Evolutionary conservation across 2,888 invertebrate species (phyloP).

Genomic region (Dendrolimus pini): DNA sequence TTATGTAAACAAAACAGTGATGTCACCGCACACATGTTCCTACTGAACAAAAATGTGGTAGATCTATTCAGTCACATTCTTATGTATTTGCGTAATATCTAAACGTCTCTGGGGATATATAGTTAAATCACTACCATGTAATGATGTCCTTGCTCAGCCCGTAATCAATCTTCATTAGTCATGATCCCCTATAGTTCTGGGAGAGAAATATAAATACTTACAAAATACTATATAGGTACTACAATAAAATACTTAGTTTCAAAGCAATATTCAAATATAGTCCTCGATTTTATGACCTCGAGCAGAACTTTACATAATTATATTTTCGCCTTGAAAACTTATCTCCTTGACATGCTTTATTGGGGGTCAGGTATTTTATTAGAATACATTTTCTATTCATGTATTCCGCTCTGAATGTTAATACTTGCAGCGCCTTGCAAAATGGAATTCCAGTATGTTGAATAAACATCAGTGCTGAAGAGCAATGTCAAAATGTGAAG

Average conservation of each 20-base stretch:
- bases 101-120: neutral
- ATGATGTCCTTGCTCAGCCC: too few species aligned
- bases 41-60: conserved; percentile 13
- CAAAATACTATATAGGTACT: too few species aligned
- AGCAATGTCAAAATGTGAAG: too few species aligned
- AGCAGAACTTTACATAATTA: neutral
- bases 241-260: neutral
- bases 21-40: conserved; percentile 23
- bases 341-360: neutral
- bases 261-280: neutral
- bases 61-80: conserved; percentile 12
- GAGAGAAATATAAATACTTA: too few species aligned
- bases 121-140: neutral
- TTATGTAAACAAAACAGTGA: conserved; percentile 21
- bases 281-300: neutral
- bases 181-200: too few species aligned
- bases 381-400: neutral
- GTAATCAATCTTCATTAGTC: too few species aligned
- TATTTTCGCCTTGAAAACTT: neutral
- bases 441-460: too few species aligned
- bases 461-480: too few species aligned
- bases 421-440: too few species aligned
- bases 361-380: neutral
- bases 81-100: conserved; percentile 6
- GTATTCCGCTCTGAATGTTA: neutral